These are phyloP conservation scores for Myzus persicae DNA, from an alignment of 1,140 invertebrate genomes.

Conservation along the genomic window DNA sequence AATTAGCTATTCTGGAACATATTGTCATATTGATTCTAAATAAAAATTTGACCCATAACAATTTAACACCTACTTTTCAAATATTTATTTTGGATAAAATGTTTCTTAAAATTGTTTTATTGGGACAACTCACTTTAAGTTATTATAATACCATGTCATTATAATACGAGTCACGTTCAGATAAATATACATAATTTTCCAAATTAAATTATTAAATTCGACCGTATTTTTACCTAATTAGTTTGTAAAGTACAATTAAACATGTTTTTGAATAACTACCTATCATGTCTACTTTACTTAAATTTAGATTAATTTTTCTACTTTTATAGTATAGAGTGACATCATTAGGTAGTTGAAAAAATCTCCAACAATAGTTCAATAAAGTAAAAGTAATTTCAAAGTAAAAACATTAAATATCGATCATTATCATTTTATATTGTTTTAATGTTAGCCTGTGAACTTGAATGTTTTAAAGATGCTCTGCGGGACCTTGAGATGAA, in stretches of 20 bases:
- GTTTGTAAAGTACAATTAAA: not conserved
- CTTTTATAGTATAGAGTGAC: not conserved
- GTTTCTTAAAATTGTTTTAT: not conserved
- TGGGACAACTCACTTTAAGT: not conserved
- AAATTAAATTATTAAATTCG: not conserved
- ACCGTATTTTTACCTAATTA: slow-evolving; percentile 10
- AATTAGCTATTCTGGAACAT: not conserved
- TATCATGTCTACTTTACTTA: not conserved
- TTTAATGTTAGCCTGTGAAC: slow-evolving; percentile 29
- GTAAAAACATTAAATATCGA: slow-evolving; percentile 42
- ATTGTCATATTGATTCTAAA: not conserved
- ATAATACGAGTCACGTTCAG: not conserved
- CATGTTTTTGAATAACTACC: not conserved
- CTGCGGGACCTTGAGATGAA: slow-evolving; percentile 49
- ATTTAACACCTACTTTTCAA: not conserved
- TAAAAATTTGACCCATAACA: not conserved
- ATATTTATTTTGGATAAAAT: not conserved
- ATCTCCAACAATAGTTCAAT: not conserved
- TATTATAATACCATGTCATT: not conserved
- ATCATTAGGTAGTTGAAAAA: not conserved
- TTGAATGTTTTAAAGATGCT: slow-evolving; percentile 19
- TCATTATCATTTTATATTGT: slow-evolving; percentile 47
- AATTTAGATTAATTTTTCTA: not conserved
- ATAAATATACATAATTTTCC: not conserved
- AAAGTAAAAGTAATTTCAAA: slow-evolving; percentile 53